A percentile compares a stretch with the other conserved stretches of the same genome.
These are phyloP conservation scores for Anoplius nigerrimus DNA, from an alignment of 2,888 invertebrate species.

Conservation along the genomic window DNA sequence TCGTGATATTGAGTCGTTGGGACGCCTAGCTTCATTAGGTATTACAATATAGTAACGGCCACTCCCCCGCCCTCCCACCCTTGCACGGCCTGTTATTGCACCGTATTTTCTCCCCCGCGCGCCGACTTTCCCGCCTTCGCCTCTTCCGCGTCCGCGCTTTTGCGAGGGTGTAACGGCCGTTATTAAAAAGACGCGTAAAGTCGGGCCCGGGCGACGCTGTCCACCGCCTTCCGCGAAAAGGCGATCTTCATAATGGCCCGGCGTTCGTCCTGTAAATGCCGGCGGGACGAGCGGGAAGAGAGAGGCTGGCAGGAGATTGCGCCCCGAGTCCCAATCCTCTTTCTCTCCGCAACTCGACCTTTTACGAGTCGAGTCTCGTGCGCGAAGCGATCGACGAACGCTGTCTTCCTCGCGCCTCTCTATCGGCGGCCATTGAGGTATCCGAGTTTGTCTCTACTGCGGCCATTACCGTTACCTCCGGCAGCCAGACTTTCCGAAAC, in stretches of 20 bases:
- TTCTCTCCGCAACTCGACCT: neutral
- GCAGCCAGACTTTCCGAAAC: too few species aligned
- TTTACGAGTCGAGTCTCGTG: too few species aligned
- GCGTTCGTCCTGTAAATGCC: conserved; percentile 16
- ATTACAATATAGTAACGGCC: conserved; percentile 38
- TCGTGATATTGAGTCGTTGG: conserved; percentile 42
- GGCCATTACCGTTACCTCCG: too few species aligned
- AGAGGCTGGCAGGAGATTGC: conserved; percentile 12
- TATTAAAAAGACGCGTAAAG: conserved; percentile 39
- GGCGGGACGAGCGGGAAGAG: conserved; percentile 1
- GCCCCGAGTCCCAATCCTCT: neutral
- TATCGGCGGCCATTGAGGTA: too few species aligned
- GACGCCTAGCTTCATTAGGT: conserved; percentile 42
- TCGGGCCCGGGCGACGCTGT: neutral
- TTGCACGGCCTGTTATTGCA: conserved; percentile 22
- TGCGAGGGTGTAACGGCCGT: conserved; percentile 17
- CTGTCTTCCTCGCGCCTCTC: neutral
- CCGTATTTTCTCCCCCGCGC: conserved; percentile 18
- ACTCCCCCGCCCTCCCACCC: neutral
- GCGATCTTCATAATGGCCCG: conserved; percentile 21
- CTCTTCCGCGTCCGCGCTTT: neutral
- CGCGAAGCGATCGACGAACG: too few species aligned
- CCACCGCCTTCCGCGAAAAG: conserved; percentile 10
- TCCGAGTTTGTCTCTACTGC: too few species aligned
- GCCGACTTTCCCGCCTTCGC: neutral